Evolutionary conservation across 2,797 vertebrate species (phyloP), one percentile per base, ranked within the genome.

Genomic region (Neopelma chrysocephalum): DNA sequence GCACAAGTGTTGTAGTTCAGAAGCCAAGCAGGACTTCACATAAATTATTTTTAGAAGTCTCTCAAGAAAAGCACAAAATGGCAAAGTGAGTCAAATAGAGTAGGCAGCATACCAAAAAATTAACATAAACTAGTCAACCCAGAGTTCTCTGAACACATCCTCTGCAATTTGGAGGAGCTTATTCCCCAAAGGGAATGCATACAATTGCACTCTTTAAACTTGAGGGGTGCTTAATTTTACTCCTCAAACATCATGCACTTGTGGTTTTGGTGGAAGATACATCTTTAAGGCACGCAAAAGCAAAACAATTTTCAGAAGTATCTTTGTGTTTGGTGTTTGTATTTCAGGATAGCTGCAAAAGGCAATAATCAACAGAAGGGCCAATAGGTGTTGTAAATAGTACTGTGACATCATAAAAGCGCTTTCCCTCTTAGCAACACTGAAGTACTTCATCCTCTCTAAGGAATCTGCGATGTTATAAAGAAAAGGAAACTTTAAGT

Each of bases 41-140:
- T 87, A 70, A 91, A 85, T 93, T 90, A 81, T 82, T 91, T 95
- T 93, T 89, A 96, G 56, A 95, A 94, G 75, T 89, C 83, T 26
- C 69, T 89, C n/a, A 84, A 93, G 57, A 84, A 94, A 95, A 92
- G 50, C 65, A 77, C 89, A 75, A 95, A 96, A 72, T 69, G 81
- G 47, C n/a, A 94, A 94, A 95, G 38, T 2, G 3, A 89, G 12
- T 90, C 45, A 58, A 85, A 94, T 81, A 22, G 50, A 82, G 27
- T 42, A 75, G 82, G 86, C 94, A 92, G 47, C 57, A 45, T 68
- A 92, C 83, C 83, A 96, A 92, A 81, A 69, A 90, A 81, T 19
- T 31, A 73, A 43, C 68, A 69, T 73, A 54, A 96, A 93, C 78
- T 47, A 83, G 45, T 64, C 11, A 2, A 92, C 26, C 62, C 70